A percentile compares a stretch with the other conserved stretches of the same genome.
Evolutionary conservation across 1,140 invertebrate genomes (phyloP).

Genomic region (Pemphigus obesinymphae): DNA sequence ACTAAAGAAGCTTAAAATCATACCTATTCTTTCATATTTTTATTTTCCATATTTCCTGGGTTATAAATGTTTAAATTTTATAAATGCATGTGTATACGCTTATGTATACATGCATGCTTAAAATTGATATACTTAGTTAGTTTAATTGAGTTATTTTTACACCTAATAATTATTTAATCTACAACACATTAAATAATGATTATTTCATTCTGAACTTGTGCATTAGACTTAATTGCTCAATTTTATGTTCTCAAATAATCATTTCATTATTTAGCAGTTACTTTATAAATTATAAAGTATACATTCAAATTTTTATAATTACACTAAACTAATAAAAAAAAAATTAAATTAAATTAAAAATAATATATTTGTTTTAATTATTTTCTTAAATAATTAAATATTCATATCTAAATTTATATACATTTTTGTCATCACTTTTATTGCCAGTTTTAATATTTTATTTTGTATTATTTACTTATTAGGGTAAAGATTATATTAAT

Average conservation of each 20-base stretch:
- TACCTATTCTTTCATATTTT: neutral
- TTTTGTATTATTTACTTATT: neutral
- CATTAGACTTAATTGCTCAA: neutral
- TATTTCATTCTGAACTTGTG: neutral
- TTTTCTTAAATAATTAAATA: neutral
- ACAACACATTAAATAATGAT: neutral
- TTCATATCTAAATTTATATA: neutral
- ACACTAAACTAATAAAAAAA: neutral
- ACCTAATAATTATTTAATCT: neutral
- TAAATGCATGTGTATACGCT: no score
- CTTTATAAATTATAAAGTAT: neutral
- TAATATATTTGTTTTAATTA: neutral
- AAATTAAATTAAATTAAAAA: neutral
- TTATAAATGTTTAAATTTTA: neutral
- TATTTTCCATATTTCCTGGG: neutral
- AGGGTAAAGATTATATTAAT: neutral
- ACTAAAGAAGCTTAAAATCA: conserved; percentile 18
- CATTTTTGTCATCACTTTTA: neutral
- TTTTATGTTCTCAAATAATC: neutral
- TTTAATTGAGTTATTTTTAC: neutral
- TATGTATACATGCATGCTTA: neutral
- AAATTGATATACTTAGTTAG: neutral
- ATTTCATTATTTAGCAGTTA: neutral
- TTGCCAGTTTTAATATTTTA: neutral
- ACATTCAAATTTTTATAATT: neutral